A percentile compares a stretch with the other conserved stretches of the same genome.
Evolutionary conservation across 2,888 invertebrate genomes (phyloP).

Genomic region (Trimorus sp.): DNA sequence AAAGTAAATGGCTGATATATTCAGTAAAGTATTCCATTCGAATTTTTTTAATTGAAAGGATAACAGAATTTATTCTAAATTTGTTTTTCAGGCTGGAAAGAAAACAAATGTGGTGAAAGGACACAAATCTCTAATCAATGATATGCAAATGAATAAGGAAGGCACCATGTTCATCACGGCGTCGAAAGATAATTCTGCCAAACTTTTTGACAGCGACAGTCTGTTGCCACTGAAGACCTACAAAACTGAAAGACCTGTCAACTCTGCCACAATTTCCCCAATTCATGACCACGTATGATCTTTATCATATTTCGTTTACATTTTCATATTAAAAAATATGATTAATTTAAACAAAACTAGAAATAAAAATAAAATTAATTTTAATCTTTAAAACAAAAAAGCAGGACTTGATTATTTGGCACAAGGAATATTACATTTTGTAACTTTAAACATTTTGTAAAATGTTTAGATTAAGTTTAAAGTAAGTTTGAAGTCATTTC

Average conservation of each 20-base stretch:
- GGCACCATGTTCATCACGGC: conserved; percentile 98
- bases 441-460: too few relatives aligned
- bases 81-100: conserved; percentile 87
- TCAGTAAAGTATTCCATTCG: not conserved
- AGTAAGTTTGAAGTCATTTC: too few relatives aligned
- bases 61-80: too few relatives aligned
- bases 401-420: too few relatives aligned
- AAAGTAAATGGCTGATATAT: conserved; percentile 83
- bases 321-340: too few relatives aligned
- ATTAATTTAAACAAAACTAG: too few relatives aligned
- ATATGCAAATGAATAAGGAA: conserved; percentile 97
- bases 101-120: conserved; percentile 90
- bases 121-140: conserved; percentile 94
- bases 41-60: not conserved
- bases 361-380: too few relatives aligned
- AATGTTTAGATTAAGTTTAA: too few relatives aligned
- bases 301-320: not conserved
- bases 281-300: conserved; percentile 92
- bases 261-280: conserved; percentile 98
- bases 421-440: too few relatives aligned
- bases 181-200: conserved; percentile 97
- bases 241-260: conserved; percentile 98
- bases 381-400: too few relatives aligned
- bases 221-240: conserved; percentile 95
- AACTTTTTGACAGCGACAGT: conserved; percentile 94